Base-by-base conservation (phyloP, 2,797 vertebrate species). In the Typhlichthys subterraneus region DNA sequence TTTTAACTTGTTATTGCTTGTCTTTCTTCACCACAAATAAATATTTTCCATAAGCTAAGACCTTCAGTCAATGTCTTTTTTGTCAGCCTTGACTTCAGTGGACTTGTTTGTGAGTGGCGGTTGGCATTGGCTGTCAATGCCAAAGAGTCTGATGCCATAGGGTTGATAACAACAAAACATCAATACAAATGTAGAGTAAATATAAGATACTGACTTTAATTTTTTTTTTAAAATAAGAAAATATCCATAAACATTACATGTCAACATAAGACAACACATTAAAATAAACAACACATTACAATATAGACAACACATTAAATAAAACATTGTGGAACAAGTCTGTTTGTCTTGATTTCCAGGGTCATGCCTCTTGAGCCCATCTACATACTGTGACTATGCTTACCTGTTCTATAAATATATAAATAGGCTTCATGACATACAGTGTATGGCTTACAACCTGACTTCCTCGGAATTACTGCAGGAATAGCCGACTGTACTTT, bases 11-110 rank as follows among this genome's bases (percentile, higher is more conserved):
- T 61, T 65, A 61, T 74, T 72, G 72, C 0, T 42, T 72, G 50
- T 13, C 50, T 19, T 58, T 31, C 47, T 50, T 23, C 10, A 38
- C 46, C 65, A 53, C 14, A 48, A 76, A 45, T 49, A 48, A 58
- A 48, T 75, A 13, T 49, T 7, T 49, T 56, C 23, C 59, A 33
- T 29, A 31, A 50, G 23, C 50, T 10, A 15, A 73, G 73, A 58
- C 71, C 72, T 81, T 84, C 58, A 1, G 55, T 76, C 63, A 57
- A 1, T 62, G 68, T 64, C 53, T 80, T 66, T 74, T 87, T 80
- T 64, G n/a, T 73, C 81, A 80, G 74, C 86, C 87, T 80, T 86
- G 79, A 61, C 70, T 70, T 56, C 42, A 52, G 45, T 5, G 79
- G 50, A 79, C 85, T 86, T 85, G 81, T 73, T 75, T 71, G 79